Base-by-base conservation (phyloP, 2,797 vertebrate genomes). In the Poecilia picta region DNA sequence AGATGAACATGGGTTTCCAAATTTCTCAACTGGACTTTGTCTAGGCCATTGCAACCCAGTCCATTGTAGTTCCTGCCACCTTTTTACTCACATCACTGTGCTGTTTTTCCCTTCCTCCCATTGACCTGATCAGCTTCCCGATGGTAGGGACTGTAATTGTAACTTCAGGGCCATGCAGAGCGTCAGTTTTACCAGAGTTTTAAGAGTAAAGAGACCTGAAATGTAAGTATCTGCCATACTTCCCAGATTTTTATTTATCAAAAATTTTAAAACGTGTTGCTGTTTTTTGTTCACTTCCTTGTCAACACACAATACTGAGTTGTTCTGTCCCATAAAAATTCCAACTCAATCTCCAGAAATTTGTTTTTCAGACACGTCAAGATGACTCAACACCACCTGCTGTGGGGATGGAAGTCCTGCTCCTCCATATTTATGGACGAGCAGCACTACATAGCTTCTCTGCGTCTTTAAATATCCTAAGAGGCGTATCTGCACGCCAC, bases 391-490 rank as follows among this genome's bases (percentile, higher is more conserved):
- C 33, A 3, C 45, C 33, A 3, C 45, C 31, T n/a, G 41, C 2
- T 33, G 1, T 8, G 15, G 2, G 74, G 15, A 31, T 76, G 72
- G 33, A 11, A 46, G 55, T 45, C 2, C 23, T 28, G 0, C 18
- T 68, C 41, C 43, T 8, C 25, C 3, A 39, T 18, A 28, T 59
- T 73, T 51, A 43, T 20, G 20, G 16, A 66, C 15, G 23, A 51
- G 18, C n/a, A 70, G 16, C 13, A 45, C 73, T 74, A 28, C 82
- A 68, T 59, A 2, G 64, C 45, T 76, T 74, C 47, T 73, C 49
- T 28, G 13, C 0, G 16, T 82, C 86, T 87, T 86, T 80, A 86
- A 85, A 83, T 84, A 86, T 79, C 81, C 6, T 33, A 11, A 55
- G 73, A 79, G 76, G 66, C 70, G 70, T 84, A 57, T 41, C 33